Evolutionary conservation across 2,797 vertebrate species (phyloP).

Genomic region (Geotrypetes seraphini): DNA sequence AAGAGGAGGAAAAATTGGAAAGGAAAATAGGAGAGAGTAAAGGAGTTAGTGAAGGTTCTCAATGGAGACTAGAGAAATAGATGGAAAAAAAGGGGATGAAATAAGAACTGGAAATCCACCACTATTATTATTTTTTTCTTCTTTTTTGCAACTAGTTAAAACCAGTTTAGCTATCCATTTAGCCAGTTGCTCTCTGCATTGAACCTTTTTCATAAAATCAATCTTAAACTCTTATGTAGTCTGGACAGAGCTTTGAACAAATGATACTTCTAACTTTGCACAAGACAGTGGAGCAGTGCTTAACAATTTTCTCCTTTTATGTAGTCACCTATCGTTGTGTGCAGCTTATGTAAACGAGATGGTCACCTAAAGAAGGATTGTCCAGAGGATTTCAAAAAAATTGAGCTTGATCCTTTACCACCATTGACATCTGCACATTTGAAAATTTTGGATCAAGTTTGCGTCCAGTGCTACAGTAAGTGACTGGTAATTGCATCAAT

Average conservation of each 20-base stretch:
- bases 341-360: constrained; percentile 85
- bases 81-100: too few species aligned
- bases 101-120: too few species aligned
- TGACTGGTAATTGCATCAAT: constrained; percentile 10
- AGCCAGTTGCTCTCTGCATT: too few species aligned
- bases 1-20: too few species aligned
- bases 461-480: constrained; percentile 84
- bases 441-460: constrained; percentile 71
- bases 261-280: constrained; percentile 1
- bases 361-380: constrained; percentile 88
- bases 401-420: constrained; percentile 76
- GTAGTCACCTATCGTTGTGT: constrained; percentile 79
- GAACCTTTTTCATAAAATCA: too few species aligned
- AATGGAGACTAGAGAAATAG: too few species aligned
- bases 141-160: too few species aligned
- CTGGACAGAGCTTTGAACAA: neutral
- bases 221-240: neutral
- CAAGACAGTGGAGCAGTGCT: too few species aligned
- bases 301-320: constrained; percentile 28
- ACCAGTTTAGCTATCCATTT: too few species aligned
- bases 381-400: constrained; percentile 91
- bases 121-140: too few species aligned
- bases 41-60: too few species aligned
- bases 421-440: constrained; percentile 67
- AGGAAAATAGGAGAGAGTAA: too few species aligned